Base-by-base conservation (phyloP, 1,140 invertebrate genomes). In the Argopecten irradians region DNA sequence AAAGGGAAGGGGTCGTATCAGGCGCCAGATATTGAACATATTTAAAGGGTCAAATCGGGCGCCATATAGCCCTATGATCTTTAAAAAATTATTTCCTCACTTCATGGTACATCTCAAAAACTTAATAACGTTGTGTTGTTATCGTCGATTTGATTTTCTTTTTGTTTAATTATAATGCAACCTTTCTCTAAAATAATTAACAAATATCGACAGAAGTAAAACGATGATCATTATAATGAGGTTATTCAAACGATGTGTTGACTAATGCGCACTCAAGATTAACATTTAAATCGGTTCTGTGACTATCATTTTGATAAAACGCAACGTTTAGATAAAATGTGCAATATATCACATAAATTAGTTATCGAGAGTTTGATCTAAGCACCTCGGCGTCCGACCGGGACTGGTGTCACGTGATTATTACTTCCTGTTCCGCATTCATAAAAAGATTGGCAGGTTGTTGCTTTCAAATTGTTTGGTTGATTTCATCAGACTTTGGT, bases 361-460 rank as follows among this genome's bases (percentile, higher is more conserved):
- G n/a, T 11, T 5, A 71, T 71, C 55, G 16, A 11, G 55, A 71
- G 55, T 28, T 71, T 28, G 55, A 71, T 71, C 55, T 71, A n/a
- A 71, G 28, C 55, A 71, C 55, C 55, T 71, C 28, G 22, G 55
- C 55, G 55, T 71, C 55, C 55, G 55, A 71, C 55, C 55, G 55
- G 55, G n/a, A 71, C 55, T 22, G 55, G 55, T 71, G 55, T 71
- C 55, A 71, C 55, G 55, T 71, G 55, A 71, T 71, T 71, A 71
- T 71, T 71, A 11, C 55, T 71, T 71, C 55, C 55, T 22, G 55
- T 71, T 71, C 55, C 55, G 22, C 55, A 22, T 16, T 71, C 55
- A 16, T 16, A 71, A 28, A 71, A 71, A 71, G 55, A 71, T 71
- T 71, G 22, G 55, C 55, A 71, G n/a, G 55, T 71, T 71, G 55